phyloP scores from a whole-genome alignment of 2,113 vertebrate genomes.

The Python bivittatus region DNA sequence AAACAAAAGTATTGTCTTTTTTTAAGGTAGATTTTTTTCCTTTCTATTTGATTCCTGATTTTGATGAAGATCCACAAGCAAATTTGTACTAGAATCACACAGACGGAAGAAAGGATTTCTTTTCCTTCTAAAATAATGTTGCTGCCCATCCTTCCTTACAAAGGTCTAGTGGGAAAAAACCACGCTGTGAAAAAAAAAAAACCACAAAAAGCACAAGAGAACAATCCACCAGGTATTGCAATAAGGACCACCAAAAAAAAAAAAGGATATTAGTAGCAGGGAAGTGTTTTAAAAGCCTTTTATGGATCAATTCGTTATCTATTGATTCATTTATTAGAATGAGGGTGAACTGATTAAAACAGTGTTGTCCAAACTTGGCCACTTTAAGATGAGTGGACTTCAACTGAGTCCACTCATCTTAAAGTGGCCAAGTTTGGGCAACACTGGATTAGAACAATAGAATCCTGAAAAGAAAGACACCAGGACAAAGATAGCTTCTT shows the following conservation, averaged over 20 bases:
- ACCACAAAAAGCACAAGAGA: slow-evolving; percentile 11
- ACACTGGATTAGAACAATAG: background rate
- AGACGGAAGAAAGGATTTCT: slow-evolving; percentile 8
- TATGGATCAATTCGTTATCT: background rate
- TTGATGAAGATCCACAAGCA: background rate
- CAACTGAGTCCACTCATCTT: too few species aligned
- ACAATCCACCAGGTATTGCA: background rate
- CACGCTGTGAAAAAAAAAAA: background rate
- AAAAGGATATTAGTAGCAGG: background rate
- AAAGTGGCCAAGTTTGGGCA: too few species aligned
- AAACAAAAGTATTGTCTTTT: slow-evolving; percentile 7
- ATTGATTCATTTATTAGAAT: slow-evolving; percentile 1
- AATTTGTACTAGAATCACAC: background rate
- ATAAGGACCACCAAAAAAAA: background rate
- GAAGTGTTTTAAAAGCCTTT: background rate
- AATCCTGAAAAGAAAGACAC: background rate
- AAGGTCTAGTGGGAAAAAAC: background rate
- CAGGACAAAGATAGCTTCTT: background rate
- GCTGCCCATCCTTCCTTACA: background rate
- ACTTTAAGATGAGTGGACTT: too few species aligned
- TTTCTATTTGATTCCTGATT: background rate
- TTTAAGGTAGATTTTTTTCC: slow-evolving; percentile 21
- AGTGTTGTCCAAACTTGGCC: too few species aligned
- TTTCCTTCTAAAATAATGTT: background rate
- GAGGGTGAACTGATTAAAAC: background rate